phyloP scores from a whole-genome alignment of 2,888 invertebrate species.

The Ceriagrion tenellum region DNA sequence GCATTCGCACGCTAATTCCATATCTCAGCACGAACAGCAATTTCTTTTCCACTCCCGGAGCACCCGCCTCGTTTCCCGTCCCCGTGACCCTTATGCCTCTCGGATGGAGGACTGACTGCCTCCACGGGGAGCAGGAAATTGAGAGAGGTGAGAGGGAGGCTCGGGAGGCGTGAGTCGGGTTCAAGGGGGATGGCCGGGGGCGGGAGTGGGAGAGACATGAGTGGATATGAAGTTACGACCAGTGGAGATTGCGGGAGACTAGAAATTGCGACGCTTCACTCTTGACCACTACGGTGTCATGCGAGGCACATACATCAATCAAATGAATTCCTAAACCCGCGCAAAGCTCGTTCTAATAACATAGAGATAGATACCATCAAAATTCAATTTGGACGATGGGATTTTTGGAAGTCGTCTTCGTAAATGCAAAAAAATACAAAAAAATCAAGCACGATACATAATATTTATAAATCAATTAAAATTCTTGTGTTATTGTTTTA shows the following conservation, averaged over 20 bases:
- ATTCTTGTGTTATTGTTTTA: too few species aligned
- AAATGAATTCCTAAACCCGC: neutral
- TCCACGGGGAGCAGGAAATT: neutral
- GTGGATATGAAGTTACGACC: neutral
- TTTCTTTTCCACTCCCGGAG: neutral
- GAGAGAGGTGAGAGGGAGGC: neutral
- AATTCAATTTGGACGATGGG: neutral
- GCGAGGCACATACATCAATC: neutral
- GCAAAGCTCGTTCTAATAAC: neutral
- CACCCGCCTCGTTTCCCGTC: neutral
- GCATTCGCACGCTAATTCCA: neutral
- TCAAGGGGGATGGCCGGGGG: neutral
- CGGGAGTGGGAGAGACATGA: neutral
- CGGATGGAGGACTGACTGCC: neutral
- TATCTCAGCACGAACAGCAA: neutral
- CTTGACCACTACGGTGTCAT: neutral
- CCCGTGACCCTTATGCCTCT: neutral
- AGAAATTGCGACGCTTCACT: neutral
- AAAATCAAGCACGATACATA: neutral
- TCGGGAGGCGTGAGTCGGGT: neutral
- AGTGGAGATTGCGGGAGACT: neutral
- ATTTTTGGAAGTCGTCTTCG: neutral
- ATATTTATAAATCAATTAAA: neutral
- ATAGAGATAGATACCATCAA: neutral
- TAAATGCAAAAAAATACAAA: neutral